phyloP scores from a whole-genome alignment of 2,888 invertebrate genomes.

The Synanthedon tipuliformis region DNA sequence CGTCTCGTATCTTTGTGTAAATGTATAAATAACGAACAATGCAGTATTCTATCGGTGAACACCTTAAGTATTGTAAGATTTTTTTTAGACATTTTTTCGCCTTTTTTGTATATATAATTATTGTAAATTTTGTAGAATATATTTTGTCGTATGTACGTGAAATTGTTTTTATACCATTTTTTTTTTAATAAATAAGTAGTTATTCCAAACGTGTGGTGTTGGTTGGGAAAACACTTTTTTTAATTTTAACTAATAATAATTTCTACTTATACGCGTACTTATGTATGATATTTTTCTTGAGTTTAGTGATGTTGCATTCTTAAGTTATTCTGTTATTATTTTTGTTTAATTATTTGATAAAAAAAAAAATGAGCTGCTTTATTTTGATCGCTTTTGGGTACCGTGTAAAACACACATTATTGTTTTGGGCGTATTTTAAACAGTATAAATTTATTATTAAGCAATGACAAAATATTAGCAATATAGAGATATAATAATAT shows the following conservation, averaged over 20 bases:
- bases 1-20: constrained; percentile 10
- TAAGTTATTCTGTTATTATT: background rate
- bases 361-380: background rate
- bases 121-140: constrained; percentile 59
- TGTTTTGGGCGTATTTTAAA: background rate
- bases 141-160: constrained; percentile 44
- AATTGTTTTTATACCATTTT: constrained; percentile 35
- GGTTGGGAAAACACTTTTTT: background rate
- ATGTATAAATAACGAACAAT: constrained; percentile 37
- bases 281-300: background rate
- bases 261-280: background rate
- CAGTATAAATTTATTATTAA: background rate
- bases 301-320: background rate
- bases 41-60: constrained; percentile 53
- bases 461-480: background rate
- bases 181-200: background rate
- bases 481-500: background rate
- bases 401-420: background rate
- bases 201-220: background rate
- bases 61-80: constrained; percentile 37
- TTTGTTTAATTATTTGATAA: background rate
- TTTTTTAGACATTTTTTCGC: constrained; percentile 50
- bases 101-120: constrained; percentile 53
- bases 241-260: background rate
- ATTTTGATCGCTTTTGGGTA: background rate